These are phyloP conservation scores for Percina caprodes DNA, from an alignment of 2,113 vertebrate genomes.

Conservation along the genomic window DNA sequence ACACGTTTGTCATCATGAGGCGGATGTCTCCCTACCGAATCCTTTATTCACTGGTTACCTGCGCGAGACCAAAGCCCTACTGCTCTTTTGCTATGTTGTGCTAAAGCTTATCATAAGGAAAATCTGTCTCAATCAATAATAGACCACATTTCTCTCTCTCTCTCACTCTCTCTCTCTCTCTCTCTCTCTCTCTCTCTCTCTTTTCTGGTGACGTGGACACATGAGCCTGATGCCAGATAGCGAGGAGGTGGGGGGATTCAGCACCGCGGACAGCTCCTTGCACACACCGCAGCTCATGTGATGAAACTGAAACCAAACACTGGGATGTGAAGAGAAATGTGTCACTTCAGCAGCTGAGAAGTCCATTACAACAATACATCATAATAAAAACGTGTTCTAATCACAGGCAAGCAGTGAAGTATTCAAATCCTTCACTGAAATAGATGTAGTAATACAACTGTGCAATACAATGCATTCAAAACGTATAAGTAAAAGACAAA, in stretches of 20 bases:
- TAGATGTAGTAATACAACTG: background rate
- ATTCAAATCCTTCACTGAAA: background rate
- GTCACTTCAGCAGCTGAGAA: background rate
- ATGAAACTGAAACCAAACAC: background rate
- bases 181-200: too few relatives aligned
- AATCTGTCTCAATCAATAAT: background rate
- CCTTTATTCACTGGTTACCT: background rate
- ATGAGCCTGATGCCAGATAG: too few relatives aligned
- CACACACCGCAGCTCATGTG: background rate
- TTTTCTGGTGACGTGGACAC: too few relatives aligned
- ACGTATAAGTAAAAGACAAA: too few relatives aligned
- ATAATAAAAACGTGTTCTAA: background rate
- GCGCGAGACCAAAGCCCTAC: background rate
- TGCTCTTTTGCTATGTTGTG: background rate
- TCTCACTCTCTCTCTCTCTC: too few relatives aligned
- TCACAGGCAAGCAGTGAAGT: background rate
- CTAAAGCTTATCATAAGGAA: background rate
- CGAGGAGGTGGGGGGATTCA: conserved; percentile 15
- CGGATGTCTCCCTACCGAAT: background rate
- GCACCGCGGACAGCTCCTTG: conserved; percentile 73
- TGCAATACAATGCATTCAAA: too few relatives aligned
- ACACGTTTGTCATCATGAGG: background rate
- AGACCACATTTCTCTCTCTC: background rate
- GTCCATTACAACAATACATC: background rate
- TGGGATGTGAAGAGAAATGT: background rate